These are phyloP conservation scores for Lycophotia porphyrea DNA, from an alignment of 2,888 invertebrate species.

Conservation along the genomic window DNA sequence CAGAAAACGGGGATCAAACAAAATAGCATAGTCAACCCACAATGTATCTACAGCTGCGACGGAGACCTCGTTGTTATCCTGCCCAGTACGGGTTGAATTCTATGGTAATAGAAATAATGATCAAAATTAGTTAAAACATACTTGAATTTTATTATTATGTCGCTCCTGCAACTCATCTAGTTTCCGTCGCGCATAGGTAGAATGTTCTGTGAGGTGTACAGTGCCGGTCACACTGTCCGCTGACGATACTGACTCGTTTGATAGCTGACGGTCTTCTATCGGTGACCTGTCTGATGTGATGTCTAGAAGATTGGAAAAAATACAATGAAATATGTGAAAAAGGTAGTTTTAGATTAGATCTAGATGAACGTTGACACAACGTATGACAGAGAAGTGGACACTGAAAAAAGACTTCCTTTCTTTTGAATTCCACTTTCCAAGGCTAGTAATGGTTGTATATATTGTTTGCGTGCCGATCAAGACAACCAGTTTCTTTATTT, in stretches of 20 bases:
- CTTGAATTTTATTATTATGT: constrained; percentile 95
- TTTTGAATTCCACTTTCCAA: neutral
- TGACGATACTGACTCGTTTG: constrained; percentile 89
- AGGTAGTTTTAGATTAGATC: neutral
- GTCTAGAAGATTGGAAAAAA: constrained; percentile 71
- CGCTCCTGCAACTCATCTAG: constrained; percentile 95
- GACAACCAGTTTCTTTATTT: neutral
- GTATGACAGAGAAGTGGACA: too few relatives aligned
- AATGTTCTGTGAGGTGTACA: constrained; percentile 94
- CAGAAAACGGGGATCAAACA: neutral
- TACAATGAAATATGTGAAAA: neutral
- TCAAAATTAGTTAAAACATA: constrained; percentile 62
- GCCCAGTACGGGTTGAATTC: neutral
- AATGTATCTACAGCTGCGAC: too few relatives aligned
- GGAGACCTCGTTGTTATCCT: neutral
- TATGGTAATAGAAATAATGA: neutral
- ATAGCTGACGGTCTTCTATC: constrained; percentile 90
- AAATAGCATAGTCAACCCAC: too few relatives aligned
- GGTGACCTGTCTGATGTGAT: constrained; percentile 85
- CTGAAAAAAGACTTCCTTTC: neutral
- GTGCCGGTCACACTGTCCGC: constrained; percentile 85
- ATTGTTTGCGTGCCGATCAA: neutral
- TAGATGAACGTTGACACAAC: too few relatives aligned
- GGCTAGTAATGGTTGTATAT: neutral
- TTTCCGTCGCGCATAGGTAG: constrained; percentile 95